Conservation (phyloP, 2,888 invertebrate genomes). For the Cephus nigrinus region DNA sequence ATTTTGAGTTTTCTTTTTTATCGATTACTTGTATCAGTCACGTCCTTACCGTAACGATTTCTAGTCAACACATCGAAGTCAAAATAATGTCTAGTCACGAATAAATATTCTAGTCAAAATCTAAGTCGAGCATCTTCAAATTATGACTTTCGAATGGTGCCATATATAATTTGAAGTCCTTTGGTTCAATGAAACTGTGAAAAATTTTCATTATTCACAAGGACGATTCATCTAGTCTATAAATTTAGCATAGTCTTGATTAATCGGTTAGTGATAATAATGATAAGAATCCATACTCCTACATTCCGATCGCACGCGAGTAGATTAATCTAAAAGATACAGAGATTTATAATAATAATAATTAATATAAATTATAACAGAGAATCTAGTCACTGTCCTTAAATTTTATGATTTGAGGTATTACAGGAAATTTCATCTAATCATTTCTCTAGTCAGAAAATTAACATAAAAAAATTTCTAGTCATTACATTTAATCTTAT, state of each 20-base stretch:
- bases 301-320: not conserved
- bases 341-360: not conserved
- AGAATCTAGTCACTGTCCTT: conserved; percentile 9
- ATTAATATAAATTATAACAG: not conserved
- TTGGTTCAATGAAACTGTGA: conserved; percentile 7
- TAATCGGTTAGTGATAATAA: conserved; percentile 7
- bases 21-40: not conserved
- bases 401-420: not conserved
- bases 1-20: conserved; percentile 19
- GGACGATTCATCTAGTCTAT: conserved; percentile 3
- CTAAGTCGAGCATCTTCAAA: conserved; percentile 21
- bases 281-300: not conserved
- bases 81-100: conserved; percentile 14
- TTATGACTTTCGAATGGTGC: conserved; percentile 16
- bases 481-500: conserved; percentile 12
- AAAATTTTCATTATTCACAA: conserved; percentile 13
- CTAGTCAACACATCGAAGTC: not conserved
- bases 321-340: not conserved
- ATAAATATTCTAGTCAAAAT: conserved; percentile 26
- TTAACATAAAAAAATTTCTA: not conserved
- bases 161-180: conserved; percentile 3
- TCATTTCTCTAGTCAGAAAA: conserved; percentile 10
- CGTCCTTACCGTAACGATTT: not conserved
- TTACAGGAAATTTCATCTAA: not conserved
- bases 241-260: not conserved